These are phyloP conservation scores for Halictus ligatus DNA, from an alignment of 2,888 invertebrate genomes.

Conservation along the genomic window DNA sequence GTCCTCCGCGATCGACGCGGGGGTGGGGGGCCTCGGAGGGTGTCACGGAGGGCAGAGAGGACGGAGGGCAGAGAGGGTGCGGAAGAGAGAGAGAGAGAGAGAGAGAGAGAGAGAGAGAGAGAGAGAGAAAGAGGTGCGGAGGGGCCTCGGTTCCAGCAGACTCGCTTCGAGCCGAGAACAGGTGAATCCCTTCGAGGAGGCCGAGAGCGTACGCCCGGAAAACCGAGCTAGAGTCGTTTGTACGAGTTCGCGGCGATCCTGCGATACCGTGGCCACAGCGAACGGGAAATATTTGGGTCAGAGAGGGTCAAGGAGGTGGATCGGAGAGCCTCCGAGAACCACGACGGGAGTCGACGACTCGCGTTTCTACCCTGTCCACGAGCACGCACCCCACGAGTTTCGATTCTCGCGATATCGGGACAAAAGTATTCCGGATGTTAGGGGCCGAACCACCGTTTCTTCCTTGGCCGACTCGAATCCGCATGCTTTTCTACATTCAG, in stretches of 20 bases:
- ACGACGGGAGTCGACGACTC: conserved; percentile 4
- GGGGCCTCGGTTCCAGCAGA: not conserved
- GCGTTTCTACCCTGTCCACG: not conserved
- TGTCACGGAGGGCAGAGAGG: not conserved
- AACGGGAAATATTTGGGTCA: conserved; percentile 54
- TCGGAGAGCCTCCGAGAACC: conserved; percentile 11
- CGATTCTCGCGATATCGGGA: not conserved
- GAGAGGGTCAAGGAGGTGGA: conserved; percentile 27
- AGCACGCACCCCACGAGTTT: not conserved
- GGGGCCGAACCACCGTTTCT: not conserved
- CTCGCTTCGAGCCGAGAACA: conserved; percentile 9
- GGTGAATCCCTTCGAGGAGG: conserved; percentile 13
- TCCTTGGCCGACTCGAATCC: not conserved
- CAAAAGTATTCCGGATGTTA: not conserved
- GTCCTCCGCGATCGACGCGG: conserved; percentile 1
- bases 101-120: not conserved
- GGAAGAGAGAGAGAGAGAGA: not conserved
- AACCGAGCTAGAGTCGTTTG: conserved; percentile 11
- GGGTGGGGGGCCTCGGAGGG: not conserved
- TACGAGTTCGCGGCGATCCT: conserved; percentile 31
- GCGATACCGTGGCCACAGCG: conserved; percentile 12
- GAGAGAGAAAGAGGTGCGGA: not conserved
- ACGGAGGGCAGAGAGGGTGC: not conserved
- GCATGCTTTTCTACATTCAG: not conserved
- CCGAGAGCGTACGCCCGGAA: not conserved